Base-by-base conservation (phyloP, 2,113 vertebrate genomes). In the Myocastor coypus region DNA sequence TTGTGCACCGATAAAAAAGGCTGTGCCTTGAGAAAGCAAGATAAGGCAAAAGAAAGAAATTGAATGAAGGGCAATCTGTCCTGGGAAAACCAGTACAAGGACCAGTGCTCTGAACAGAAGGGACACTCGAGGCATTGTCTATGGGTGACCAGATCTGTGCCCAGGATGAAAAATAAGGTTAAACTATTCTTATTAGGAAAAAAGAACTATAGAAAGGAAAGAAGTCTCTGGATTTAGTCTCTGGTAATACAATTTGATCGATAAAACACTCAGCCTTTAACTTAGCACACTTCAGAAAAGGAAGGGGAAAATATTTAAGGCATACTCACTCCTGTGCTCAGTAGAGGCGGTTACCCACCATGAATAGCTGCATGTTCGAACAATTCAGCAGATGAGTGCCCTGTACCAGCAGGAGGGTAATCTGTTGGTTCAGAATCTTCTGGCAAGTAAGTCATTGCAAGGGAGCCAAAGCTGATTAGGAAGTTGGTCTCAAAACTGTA, bases 1-100 rank as follows among this genome's bases (percentile, higher is more conserved):
- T 71, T 92, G 68, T 90, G 75, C 82, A 30, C 32, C 82, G 92
- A 71, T 50, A 89, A 66, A 92, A 94, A 97, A 57, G 57, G 66
- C 50, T 91, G 46, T 64, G 80, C 80, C 96, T 2, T 0, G 91
- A 89, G 84, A 94, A 91, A 84, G 20, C 63, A 77, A 64, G 8
- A 9, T 84, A 61, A 95, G 40, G 30, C 71, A 20, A 94, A 95
- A 19, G 61, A 94, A 61, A 93, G 46, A 94, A 87, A 28, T 12
- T 42, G 52, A 7, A 14, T 13, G 61, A 97, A 95, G 84, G 94
- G 42, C 61, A 82, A 20, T 12, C 12, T 55, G 68, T 75, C 0
- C 0, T 52, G 46, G 59, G 6, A 50, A 95, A 92, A 66, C 2
- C 0, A 40, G 80, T 89, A 57, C 50, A 77, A 88, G 40, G 42